Evolutionary conservation across 1,140 invertebrate species (phyloP).

Genomic region (Neodiprion lecontei): DNA sequence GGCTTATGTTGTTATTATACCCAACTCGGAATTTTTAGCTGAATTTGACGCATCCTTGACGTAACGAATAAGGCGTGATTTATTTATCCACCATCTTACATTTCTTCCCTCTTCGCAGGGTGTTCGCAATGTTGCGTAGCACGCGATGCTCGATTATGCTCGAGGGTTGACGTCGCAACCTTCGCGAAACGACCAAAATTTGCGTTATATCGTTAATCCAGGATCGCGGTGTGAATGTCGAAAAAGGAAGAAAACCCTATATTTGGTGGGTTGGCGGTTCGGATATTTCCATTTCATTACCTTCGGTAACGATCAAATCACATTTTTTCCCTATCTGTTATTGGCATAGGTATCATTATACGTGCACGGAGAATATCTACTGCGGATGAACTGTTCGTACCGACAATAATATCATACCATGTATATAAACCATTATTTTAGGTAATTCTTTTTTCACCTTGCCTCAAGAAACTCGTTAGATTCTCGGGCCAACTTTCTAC

Average conservation of each 20-base stretch:
- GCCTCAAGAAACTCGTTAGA: no score
- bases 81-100: no score
- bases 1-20: no score
- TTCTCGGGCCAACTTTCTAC: no score
- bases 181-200: neutral
- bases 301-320: neutral
- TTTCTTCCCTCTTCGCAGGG: no score
- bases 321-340: neutral
- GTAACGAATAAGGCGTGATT: no score
- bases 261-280: neutral
- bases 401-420: neutral
- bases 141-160: neutral
- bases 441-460: no score
- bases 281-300: neutral
- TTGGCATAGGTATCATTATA: neutral
- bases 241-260: neutral
- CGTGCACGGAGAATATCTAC: neutral
- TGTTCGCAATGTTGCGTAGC: no score
- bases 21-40: no score
- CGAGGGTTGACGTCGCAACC: neutral
- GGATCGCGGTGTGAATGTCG: neutral
- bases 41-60: no score
- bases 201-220: neutral
- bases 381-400: neutral
- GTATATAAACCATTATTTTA: neutral